Conservation (phyloP, 2,113 vertebrate species). For the Brachyhypopomus gauderio region DNA sequence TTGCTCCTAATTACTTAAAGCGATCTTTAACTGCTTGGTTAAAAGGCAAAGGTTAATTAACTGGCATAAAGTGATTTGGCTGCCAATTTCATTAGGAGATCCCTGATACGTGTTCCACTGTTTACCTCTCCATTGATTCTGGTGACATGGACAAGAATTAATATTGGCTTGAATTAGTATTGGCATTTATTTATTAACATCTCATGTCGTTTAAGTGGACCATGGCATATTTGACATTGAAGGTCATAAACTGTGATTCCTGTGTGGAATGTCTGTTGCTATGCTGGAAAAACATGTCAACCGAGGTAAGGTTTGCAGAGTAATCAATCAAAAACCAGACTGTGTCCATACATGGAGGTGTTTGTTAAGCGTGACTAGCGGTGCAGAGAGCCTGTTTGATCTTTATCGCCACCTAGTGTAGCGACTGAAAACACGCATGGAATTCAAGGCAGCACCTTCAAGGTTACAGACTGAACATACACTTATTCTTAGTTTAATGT, state of each 20-base stretch:
- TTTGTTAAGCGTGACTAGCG: conserved; percentile 5
- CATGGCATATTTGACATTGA: not conserved
- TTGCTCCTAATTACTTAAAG: no score
- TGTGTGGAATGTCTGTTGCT: conserved; percentile 1
- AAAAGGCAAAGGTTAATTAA: not conserved
- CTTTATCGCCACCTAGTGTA: conserved; percentile 59
- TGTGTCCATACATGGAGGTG: conserved; percentile 43
- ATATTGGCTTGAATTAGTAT: no score
- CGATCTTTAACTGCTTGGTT: not conserved
- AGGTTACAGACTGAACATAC: no score
- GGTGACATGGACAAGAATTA: no score
- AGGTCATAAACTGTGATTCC: conserved; percentile 1
- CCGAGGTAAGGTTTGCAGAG: conserved; percentile 12
- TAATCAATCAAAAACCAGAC: conserved; percentile 26
- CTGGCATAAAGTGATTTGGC: not conserved
- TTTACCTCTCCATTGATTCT: no score
- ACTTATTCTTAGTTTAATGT: no score
- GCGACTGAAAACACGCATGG: no score
- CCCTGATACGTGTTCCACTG: not conserved
- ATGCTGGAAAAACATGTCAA: conserved; percentile 27
- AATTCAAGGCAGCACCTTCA: no score
- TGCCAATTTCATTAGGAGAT: not conserved
- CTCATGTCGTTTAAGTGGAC: not conserved
- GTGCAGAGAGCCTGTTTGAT: not conserved
- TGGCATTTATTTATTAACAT: no score